A percentile compares a stretch with the other conserved stretches of the same genome.
phyloP scores from a whole-genome alignment of 2,888 invertebrate species.

The Agapetus fuscipes region DNA sequence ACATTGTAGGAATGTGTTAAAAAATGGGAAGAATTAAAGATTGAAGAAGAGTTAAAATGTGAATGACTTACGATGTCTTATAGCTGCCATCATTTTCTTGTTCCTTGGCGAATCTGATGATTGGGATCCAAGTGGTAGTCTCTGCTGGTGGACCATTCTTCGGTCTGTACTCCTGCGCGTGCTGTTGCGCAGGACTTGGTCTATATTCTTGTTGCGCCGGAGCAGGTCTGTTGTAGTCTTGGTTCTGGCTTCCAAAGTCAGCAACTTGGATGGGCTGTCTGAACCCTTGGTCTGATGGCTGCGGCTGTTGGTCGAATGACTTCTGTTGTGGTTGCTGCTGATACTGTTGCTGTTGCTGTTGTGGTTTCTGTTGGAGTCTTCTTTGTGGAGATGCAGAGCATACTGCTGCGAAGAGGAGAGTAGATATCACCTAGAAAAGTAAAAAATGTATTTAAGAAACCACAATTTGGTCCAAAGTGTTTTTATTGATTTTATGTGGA shows the following conservation, averaged over 20 bases:
- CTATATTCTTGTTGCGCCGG: slow-evolving; percentile 18
- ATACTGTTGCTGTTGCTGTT: slow-evolving; percentile 23
- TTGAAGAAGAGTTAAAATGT: too few relatives aligned
- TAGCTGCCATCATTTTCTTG: slow-evolving; percentile 78
- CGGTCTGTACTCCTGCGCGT: slow-evolving; percentile 33
- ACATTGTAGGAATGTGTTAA: too few relatives aligned
- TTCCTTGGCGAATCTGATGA: slow-evolving; percentile 72
- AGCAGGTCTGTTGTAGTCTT: slow-evolving; percentile 21
- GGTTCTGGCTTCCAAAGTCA: slow-evolving; percentile 18
- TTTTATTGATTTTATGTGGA: too few relatives aligned
- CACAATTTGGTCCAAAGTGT: too few relatives aligned
- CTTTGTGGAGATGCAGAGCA: slow-evolving; percentile 38
- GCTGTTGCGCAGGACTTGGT: slow-evolving; percentile 25
- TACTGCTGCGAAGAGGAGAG: slow-evolving; percentile 33
- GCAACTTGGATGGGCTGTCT: slow-evolving; percentile 22
- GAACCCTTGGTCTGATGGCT: slow-evolving; percentile 31
- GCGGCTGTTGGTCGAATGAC: slow-evolving; percentile 35
- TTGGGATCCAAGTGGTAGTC: slow-evolving; percentile 70
- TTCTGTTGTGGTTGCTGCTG: slow-evolving; percentile 29
- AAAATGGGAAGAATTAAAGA: too few relatives aligned
- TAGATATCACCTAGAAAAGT: slow-evolving; percentile 35
- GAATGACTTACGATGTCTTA: slow-evolving; percentile 68
- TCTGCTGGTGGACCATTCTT: slow-evolving; percentile 40
- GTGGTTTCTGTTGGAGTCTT: slow-evolving; percentile 29
- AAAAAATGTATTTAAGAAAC: neutral